phyloP scores from a whole-genome alignment of 2,113 vertebrate genomes.

The Nothobranchius kuhntae region DNA sequence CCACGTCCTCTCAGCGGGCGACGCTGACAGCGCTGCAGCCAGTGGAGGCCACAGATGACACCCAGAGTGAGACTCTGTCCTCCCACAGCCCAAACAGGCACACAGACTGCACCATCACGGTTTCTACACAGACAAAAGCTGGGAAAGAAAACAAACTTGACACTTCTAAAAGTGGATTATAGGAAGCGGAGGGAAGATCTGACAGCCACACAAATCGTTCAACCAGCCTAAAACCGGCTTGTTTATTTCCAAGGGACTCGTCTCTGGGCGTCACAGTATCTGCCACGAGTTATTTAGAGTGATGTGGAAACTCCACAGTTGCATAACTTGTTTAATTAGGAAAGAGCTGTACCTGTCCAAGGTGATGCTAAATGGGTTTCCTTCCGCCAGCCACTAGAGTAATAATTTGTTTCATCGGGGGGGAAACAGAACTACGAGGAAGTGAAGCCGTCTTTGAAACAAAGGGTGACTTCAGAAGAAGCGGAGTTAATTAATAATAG shows the following conservation, averaged over 20 bases:
- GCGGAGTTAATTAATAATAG: constrained; percentile 35
- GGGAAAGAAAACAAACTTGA: constrained; percentile 33
- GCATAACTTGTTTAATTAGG: constrained; percentile 44
- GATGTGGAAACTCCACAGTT: constrained; percentile 51
- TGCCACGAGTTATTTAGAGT: constrained; percentile 37
- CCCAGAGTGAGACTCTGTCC: constrained; percentile 35
- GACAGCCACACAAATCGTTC: constrained; percentile 43
- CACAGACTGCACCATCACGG: constrained; percentile 23
- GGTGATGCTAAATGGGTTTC: background rate
- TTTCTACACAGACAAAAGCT: constrained; percentile 36
- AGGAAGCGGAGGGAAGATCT: constrained; percentile 47
- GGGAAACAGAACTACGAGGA: background rate
- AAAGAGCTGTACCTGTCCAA: background rate
- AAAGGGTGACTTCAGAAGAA: constrained; percentile 13
- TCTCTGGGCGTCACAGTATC: constrained; percentile 55
- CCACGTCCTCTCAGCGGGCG: constrained; percentile 3
- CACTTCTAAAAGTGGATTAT: constrained; percentile 50
- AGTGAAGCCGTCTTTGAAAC: constrained; percentile 16
- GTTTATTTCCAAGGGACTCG: constrained; percentile 52
- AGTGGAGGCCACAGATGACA: constrained; percentile 27
- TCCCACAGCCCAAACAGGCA: constrained; percentile 29
- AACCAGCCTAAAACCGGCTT: constrained; percentile 28
- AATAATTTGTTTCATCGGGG: background rate
- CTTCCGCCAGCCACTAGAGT: constrained; percentile 4
- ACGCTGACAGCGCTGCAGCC: constrained; percentile 18